Evolutionary conservation across 2,888 invertebrate species (phyloP), one percentile per base, ranked within the genome.

Genomic region (Calephelis perditalis): DNA sequence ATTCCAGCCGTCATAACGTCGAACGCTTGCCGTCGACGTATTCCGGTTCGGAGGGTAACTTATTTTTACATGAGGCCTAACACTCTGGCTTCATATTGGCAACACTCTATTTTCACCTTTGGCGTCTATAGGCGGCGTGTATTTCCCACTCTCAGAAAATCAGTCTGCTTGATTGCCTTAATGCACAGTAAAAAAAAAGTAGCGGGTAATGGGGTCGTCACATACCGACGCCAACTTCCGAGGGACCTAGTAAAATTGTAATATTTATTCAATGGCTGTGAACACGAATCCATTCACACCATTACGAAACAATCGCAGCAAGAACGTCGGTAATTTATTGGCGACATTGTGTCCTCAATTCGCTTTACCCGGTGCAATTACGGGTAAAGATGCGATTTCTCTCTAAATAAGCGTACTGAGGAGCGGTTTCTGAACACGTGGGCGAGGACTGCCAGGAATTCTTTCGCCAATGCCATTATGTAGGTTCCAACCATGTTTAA

Each of bases 351-450:
- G 49, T 49, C 49, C 49, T 49, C 49, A 49, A 49, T 52, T 26
- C 35, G 11, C 49, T 52, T 15, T 26, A 52, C 49, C 49, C 49
- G 49, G 1, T 26, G 49, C 49, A 52, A 52, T 35, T 52, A 35
- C 49, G 49, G 49, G 35, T 52, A 26, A 52, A 52, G 49, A 52
- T 52, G 26, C 49, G 49, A 52, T 52, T 52, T 52, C 49, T 52
- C 49, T 52, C 49, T 52, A 52, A 52, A 52, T 52, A 52, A 52
- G 49, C 26, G 35, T 26, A 8, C 10, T 52, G 49, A 52, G 10
- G 49, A 52, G 49, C 7, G 26, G 35, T 35, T 52, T 52, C 26
- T 52, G 35, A 40, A 26, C 26, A 26, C 49, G 35, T 52, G 49
- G 49, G 49, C 49, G 49, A 52, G 35, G 49, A 52, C 11, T 15